phyloP scores from a whole-genome alignment of 2,888 invertebrate genomes.

The Andrena minutula region DNA sequence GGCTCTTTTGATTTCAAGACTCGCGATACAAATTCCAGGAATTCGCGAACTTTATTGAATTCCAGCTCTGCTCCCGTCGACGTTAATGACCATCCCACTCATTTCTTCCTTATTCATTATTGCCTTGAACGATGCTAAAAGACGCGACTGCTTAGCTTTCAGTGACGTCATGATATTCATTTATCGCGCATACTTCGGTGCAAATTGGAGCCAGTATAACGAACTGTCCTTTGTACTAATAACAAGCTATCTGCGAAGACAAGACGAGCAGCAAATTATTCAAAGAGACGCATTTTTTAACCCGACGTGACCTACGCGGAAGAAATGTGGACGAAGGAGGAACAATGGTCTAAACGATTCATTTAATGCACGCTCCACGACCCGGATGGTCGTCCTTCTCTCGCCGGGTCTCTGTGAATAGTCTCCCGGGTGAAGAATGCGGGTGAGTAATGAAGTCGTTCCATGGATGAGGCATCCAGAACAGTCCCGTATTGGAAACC shows the following conservation, averaged over 20 bases:
- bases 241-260: neutral
- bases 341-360: conserved; percentile 41
- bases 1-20: neutral
- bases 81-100: too few species aligned
- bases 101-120: too few species aligned
- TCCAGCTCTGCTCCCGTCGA: too few species aligned
- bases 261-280: conserved; percentile 17
- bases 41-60: too few species aligned
- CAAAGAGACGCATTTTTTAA: neutral
- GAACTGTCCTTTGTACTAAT: neutral
- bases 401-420: conserved; percentile 50
- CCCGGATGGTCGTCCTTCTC: conserved; percentile 32
- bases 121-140: too few species aligned
- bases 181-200: too few species aligned
- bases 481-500: conserved; percentile 65
- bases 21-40: neutral
- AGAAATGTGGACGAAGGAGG: neutral
- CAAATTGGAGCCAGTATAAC: neutral
- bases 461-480: conserved; percentile 49
- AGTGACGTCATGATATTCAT: too few species aligned
- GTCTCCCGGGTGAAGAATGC: conserved; percentile 58
- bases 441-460: conserved; percentile 70
- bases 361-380: conserved; percentile 43
- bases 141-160: too few species aligned
- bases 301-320: neutral